Evolutionary conservation across 2,888 invertebrate species (phyloP).

Genomic region (Drosophila prolongata): DNA sequence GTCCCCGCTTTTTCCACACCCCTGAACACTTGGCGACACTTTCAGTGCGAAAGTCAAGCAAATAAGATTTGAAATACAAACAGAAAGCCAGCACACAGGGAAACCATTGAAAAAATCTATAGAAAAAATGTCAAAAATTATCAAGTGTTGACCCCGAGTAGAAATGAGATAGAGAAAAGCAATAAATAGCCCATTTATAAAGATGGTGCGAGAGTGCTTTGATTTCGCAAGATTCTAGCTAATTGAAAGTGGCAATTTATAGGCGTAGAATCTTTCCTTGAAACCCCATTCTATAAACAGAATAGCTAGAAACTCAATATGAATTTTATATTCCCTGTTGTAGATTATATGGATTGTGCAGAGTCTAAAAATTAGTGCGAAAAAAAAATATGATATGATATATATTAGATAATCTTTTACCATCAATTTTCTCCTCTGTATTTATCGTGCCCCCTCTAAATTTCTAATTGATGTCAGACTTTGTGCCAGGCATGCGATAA

Average conservation of each 20-base stretch:
- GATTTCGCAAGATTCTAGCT: slow-evolving; percentile 48
- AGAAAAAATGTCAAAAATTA: slow-evolving; percentile 30
- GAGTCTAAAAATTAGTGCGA: too few species aligned
- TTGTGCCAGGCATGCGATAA: slow-evolving; percentile 56
- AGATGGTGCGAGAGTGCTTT: slow-evolving; percentile 41
- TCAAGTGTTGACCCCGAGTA: slow-evolving; percentile 30
- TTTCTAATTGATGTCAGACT: slow-evolving; percentile 63
- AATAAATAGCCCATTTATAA: neutral
- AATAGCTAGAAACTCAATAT: too few species aligned
- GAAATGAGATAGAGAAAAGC: neutral
- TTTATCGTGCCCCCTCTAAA: slow-evolving; percentile 1
- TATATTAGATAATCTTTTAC: too few species aligned
- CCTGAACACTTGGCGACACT: slow-evolving; percentile 60
- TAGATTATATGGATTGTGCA: too few species aligned
- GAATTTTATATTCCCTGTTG: too few species aligned
- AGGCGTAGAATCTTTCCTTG: too few species aligned
- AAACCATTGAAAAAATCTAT: slow-evolving; percentile 12
- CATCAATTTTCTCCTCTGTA: neutral
- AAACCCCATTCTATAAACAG: too few species aligned
- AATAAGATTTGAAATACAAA: slow-evolving; percentile 5
- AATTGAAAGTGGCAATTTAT: slow-evolving; percentile 46
- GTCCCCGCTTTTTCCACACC: slow-evolving; percentile 5
- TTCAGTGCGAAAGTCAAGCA: slow-evolving; percentile 49
- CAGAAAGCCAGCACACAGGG: too few species aligned
- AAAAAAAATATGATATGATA: too few species aligned